Percentiles rank a stretch among this genome's conserved stretches.
These are phyloP conservation scores for Falcaria lacertinaria DNA, from an alignment of 2,888 invertebrate genomes.

Conservation along the genomic window DNA sequence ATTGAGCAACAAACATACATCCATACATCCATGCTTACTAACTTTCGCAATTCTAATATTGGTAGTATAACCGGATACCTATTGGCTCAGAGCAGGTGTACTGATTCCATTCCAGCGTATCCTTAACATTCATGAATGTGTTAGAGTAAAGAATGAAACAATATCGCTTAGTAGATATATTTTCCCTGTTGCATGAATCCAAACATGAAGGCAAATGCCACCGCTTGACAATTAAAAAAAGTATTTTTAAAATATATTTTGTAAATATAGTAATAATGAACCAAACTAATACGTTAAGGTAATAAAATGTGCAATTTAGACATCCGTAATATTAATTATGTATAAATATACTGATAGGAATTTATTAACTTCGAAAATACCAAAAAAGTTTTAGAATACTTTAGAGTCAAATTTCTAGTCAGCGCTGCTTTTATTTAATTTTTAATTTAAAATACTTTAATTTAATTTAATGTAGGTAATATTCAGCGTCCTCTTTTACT, in stretches of 20 bases:
- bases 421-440: slow-evolving; percentile 33
- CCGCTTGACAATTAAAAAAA: slow-evolving; percentile 43
- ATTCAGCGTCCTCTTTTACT: too few relatives aligned
- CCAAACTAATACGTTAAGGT: slow-evolving; percentile 35
- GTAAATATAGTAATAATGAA: slow-evolving; percentile 65
- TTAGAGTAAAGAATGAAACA: background rate
- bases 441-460: slow-evolving; percentile 11
- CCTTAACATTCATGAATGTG: too few relatives aligned
- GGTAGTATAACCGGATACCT: too few relatives aligned
- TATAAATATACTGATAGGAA: slow-evolving; percentile 54
- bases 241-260: slow-evolving; percentile 73
- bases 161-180: background rate
- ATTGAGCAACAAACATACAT: too few relatives aligned
- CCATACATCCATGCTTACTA: too few relatives aligned
- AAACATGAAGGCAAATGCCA: slow-evolving; percentile 33
- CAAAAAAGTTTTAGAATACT: slow-evolving; percentile 37
- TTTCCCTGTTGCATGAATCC: slow-evolving; percentile 39
- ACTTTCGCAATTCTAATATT: too few relatives aligned
- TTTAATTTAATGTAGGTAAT: too few relatives aligned
- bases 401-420: slow-evolving; percentile 50
- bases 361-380: slow-evolving; percentile 37
- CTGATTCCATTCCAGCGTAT: too few relatives aligned
- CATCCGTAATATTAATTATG: slow-evolving; percentile 50
- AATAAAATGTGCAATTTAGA: slow-evolving; percentile 72
- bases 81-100: too few relatives aligned